Evolutionary conservation across 2,113 vertebrate genomes (phyloP).

Genomic region (Petaurus breviceps): DNA sequence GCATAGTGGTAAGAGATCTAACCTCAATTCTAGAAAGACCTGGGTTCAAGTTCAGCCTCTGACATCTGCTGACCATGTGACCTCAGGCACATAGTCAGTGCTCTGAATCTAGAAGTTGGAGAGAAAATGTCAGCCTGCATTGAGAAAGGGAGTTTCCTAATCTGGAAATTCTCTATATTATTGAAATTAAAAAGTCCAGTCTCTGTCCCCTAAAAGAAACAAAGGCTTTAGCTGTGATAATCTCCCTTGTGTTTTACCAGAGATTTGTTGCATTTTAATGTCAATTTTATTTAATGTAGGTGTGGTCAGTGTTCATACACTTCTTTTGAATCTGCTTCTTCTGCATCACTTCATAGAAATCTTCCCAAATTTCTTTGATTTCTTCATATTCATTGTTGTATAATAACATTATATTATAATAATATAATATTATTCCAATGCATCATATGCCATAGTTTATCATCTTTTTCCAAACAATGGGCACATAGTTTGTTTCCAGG

Average conservation of each 20-base stretch:
- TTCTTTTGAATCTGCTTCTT: too few species aligned
- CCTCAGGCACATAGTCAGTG: background rate
- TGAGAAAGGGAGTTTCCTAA: background rate
- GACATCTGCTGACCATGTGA: too few species aligned
- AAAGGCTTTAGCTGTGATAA: background rate
- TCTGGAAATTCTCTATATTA: background rate
- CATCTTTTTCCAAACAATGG: background rate
- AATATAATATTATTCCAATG: too few species aligned
- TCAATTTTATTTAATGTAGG: background rate
- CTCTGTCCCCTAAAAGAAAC: background rate
- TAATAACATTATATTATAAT: background rate
- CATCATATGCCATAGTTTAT: background rate
- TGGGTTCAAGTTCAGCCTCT: background rate
- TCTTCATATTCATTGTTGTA: background rate
- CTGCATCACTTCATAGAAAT: background rate
- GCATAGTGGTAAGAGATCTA: background rate
- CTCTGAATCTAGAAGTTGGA: background rate
- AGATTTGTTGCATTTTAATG: background rate
- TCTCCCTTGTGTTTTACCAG: background rate
- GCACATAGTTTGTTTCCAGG: background rate
- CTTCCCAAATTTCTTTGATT: background rate
- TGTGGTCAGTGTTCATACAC: background rate
- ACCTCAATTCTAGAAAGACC: background rate
- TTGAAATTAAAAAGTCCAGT: background rate
- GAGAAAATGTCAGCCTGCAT: background rate